These are phyloP conservation scores for Cyanistes caeruleus DNA, from an alignment of 2,113 vertebrate genomes.

Conservation along the genomic window DNA sequence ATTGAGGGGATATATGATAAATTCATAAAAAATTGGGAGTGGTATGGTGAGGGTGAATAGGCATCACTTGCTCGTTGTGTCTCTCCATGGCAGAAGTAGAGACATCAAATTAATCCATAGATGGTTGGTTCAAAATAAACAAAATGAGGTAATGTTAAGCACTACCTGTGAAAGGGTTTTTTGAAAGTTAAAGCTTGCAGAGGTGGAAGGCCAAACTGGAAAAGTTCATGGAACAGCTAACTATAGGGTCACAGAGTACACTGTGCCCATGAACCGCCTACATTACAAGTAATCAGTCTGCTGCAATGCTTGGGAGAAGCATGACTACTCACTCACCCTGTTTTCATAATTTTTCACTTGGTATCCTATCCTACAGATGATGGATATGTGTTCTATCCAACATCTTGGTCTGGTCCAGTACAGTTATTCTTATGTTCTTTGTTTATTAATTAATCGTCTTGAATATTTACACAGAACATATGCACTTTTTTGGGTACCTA, in stretches of 20 bases:
- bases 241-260: background rate
- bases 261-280: background rate
- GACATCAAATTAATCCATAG: background rate
- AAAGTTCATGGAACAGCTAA: background rate
- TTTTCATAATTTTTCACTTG: background rate
- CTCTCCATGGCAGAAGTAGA: background rate
- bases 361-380: background rate
- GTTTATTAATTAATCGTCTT: background rate
- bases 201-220: background rate
- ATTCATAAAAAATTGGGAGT: conserved; percentile 34
- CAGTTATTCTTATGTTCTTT: background rate
- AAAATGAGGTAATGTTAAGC: background rate
- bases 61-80: background rate
- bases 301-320: background rate
- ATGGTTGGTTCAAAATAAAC: background rate
- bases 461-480: background rate
- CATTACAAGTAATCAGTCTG: background rate
- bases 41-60: background rate
- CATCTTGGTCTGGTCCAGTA: background rate
- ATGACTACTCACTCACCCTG: background rate
- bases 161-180: background rate
- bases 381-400: background rate
- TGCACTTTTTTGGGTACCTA: background rate
- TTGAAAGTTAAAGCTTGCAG: background rate
- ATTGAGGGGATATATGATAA: background rate